Conservation (phyloP, 2,888 invertebrate genomes). For the Blastobasis lacticolella region DNA sequence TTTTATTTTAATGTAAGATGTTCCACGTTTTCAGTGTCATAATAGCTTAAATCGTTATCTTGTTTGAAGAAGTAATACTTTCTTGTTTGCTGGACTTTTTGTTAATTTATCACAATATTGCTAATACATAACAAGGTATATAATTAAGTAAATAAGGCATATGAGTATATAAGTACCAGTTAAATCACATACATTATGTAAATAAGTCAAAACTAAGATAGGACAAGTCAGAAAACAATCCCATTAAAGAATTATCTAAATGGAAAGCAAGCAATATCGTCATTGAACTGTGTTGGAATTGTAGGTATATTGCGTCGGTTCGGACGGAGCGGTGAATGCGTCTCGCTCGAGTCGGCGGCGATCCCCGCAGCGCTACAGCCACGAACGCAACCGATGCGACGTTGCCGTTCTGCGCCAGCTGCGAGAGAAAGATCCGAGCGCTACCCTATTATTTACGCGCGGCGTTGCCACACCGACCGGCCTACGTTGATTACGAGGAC, state of each 20-base stretch:
- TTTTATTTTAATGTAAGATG: slow-evolving; percentile 48
- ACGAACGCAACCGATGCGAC: slow-evolving; percentile 45
- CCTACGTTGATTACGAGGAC: slow-evolving; percentile 75
- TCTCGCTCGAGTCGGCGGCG: slow-evolving; percentile 44
- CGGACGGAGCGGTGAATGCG: slow-evolving; percentile 37
- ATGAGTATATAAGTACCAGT: too few relatives aligned
- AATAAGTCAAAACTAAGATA: background rate
- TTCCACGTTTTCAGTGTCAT: slow-evolving; percentile 29
- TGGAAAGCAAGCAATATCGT: slow-evolving; percentile 31
- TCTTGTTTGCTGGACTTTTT: too few relatives aligned
- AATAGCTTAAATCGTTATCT: too few relatives aligned
- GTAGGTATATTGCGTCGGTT: slow-evolving; percentile 62
- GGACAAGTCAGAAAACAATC: too few relatives aligned
- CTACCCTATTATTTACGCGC: slow-evolving; percentile 75
- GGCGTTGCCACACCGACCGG: slow-evolving; percentile 66
- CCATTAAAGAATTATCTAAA: slow-evolving; percentile 18
- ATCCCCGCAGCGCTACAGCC: slow-evolving; percentile 44
- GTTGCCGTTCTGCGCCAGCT: slow-evolving; percentile 71
- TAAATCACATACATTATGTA: background rate
- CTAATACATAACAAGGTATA: too few relatives aligned
- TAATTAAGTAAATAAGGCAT: too few relatives aligned
- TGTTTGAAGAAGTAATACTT: too few relatives aligned
- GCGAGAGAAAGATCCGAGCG: slow-evolving; percentile 62
- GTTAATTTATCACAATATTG: too few relatives aligned
- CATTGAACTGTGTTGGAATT: slow-evolving; percentile 38